Conservation (phyloP, 2,797 vertebrate genomes). For the Aphelocoma californica region DNA sequence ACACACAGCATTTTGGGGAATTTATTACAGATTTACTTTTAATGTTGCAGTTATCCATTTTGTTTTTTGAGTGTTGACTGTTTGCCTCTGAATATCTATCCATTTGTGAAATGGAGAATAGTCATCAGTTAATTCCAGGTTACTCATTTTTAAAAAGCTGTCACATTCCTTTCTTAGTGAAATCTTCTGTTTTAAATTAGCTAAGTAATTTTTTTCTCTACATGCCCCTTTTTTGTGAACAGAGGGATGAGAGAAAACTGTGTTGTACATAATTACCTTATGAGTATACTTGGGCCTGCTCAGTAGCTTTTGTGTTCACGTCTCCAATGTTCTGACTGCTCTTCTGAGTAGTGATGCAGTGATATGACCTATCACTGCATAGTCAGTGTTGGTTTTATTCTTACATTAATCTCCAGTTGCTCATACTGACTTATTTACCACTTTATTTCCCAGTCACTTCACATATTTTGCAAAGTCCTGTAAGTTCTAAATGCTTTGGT, state of each 20-base stretch:
- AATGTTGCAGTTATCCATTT: background rate
- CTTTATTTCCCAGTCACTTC: background rate
- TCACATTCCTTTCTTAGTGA: background rate
- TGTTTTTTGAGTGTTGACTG: background rate
- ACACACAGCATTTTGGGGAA: background rate
- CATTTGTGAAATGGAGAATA: background rate
- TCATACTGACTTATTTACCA: background rate
- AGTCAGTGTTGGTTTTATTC: background rate
- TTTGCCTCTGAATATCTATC: background rate
- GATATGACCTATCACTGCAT: background rate
- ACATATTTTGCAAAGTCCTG: background rate
- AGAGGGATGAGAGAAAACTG: background rate
- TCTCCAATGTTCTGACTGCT: background rate
- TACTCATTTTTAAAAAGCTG: background rate
- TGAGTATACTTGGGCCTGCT: background rate
- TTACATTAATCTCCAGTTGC: background rate
- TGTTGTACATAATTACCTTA: background rate
- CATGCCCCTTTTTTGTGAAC: background rate
- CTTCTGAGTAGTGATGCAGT: background rate
- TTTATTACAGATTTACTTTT: background rate
- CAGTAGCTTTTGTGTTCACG: background rate
- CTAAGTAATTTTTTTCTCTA: background rate
- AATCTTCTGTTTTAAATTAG: background rate
- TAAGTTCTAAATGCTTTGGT: background rate
- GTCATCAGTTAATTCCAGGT: background rate